Percentiles rank a stretch among this genome's conserved stretches.
Conservation (phyloP, 2,888 invertebrate genomes). For the Cheilosia urbana region DNA sequence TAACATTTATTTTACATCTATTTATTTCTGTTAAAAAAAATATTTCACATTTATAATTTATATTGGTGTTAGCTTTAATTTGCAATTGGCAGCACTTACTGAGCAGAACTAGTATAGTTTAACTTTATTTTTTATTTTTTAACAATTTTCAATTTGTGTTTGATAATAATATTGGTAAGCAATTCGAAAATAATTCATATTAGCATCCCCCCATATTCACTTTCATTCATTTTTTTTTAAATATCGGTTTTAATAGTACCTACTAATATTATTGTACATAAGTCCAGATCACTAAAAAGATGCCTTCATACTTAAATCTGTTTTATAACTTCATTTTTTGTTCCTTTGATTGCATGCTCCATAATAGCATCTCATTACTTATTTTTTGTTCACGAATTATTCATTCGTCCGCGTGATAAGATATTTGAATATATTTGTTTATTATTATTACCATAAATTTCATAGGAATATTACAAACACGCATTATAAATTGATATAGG, state of each 20-base stretch:
- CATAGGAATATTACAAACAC: too few species aligned
- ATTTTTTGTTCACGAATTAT: constrained; percentile 31
- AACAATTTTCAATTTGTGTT: constrained; percentile 7
- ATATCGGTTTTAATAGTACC: constrained; percentile 9
- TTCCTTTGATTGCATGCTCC: constrained; percentile 52
- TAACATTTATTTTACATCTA: constrained; percentile 18
- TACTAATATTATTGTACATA: constrained; percentile 62
- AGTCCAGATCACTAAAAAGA: constrained; percentile 39
- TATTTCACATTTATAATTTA: constrained; percentile 23
- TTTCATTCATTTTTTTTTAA: constrained; percentile 6
- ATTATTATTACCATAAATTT: not conserved
- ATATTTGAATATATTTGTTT: not conserved
- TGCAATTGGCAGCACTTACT: constrained; percentile 75
- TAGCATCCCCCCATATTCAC: not conserved
- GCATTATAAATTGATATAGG: too few species aligned
- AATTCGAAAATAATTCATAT: constrained; percentile 37
- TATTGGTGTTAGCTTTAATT: constrained; percentile 66
- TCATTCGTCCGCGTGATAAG: constrained; percentile 27
- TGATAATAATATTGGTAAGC: constrained; percentile 16
- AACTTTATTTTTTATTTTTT: constrained; percentile 3
- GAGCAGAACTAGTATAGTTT: constrained; percentile 66
- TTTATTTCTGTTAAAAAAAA: constrained; percentile 21
- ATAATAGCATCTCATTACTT: constrained; percentile 42
- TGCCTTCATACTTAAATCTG: constrained; percentile 56
- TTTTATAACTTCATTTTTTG: constrained; percentile 16